These are phyloP conservation scores for Palythoa grandiflora DNA, from an alignment of 92 coral and sea anemone species.

Conservation along the genomic window DNA sequence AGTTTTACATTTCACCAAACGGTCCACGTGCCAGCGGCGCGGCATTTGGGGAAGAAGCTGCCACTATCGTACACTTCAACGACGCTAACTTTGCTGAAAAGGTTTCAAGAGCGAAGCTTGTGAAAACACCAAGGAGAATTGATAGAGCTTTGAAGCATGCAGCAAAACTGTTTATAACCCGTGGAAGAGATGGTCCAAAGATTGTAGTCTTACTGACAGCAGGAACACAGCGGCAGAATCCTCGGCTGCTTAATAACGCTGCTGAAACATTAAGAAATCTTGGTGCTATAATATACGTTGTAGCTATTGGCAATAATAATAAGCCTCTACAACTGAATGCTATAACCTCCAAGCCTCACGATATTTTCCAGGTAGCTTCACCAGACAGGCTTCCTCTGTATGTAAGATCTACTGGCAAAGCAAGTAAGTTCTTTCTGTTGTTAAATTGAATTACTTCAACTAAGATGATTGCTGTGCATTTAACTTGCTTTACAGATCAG, in stretches of 20 bases:
- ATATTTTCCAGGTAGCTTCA: conserved; percentile 15
- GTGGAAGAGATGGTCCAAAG: conserved; percentile 37
- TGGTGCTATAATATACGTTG: conserved; percentile 39
- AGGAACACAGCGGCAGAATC: conserved; percentile 1
- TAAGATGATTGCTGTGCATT: too few species aligned
- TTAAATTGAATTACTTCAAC: too few species aligned
- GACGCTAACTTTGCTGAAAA: conserved; percentile 19
- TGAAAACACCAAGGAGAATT: conserved; percentile 29
- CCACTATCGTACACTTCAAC: conserved; percentile 11
- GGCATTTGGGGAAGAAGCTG: conserved; percentile 12
- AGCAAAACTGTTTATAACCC: neutral
- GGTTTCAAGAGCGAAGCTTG: conserved; percentile 19
- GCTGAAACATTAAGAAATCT: conserved; percentile 17
- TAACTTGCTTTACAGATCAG: too few species aligned
- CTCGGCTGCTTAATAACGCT: conserved; percentile 31
- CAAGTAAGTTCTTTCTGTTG: conserved; percentile 19
- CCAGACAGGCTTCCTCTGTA: conserved; percentile 12
- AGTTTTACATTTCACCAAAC: conserved; percentile 47
- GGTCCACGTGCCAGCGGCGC: conserved; percentile 36
- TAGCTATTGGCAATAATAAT: conserved; percentile 20
- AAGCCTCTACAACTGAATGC: conserved; percentile 25
- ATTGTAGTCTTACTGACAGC: conserved; percentile 29
- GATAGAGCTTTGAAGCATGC: conserved; percentile 39
- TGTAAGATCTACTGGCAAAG: conserved; percentile 15
- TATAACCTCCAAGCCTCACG: conserved; percentile 4